Base-by-base conservation (phyloP, 2,888 invertebrate species). In the Abrostola tripartita region DNA sequence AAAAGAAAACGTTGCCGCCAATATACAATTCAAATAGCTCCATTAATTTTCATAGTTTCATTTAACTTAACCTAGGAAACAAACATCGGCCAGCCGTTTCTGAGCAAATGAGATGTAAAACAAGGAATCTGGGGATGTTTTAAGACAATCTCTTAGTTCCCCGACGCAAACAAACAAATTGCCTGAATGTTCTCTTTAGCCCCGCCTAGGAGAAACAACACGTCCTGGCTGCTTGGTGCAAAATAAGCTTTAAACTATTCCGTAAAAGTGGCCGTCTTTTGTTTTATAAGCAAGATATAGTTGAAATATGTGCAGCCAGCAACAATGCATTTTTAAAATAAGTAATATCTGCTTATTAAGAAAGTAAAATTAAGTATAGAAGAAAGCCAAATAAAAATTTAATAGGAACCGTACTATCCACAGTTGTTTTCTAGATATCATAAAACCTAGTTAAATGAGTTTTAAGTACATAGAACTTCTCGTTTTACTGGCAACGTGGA, bases 51-150 rank as follows among this genome's bases (percentile, higher is more conserved):
- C 67, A 58, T 71, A 71, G 74, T 78, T 74, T 65, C 63, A 67
- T 75, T 81, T 71, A 80, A 71, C 57, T 73, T 53, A 61, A 72
- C 62, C 59, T 55, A 55, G 66, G 52, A 58, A 70, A 78, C 71
- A 76, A 78, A 78, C 72, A 74, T 65, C 55, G 76, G 75, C 64
- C 71, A 71, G 74, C 75, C 76, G 79, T 82, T 84, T 74, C 82
- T 72, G 79, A 84, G 83, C 76, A 88, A 89, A 89, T 88, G 88
- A 85, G 86, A 87, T 89, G 88, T 89, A 86, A 89, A 88, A 88
- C 85, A 87, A 85, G 83, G 83, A 86, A 87, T 88, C 85, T 83
- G 73, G 83, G 79, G 74, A 84, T 86, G 84, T 84, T 86, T 87
- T 85, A 85, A 88, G 85, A 84, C 84, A 83, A 84, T 83, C 83